Evolutionary conservation across 2,888 invertebrate genomes (phyloP).

Genomic region (Margaritifera margaritifera): DNA sequence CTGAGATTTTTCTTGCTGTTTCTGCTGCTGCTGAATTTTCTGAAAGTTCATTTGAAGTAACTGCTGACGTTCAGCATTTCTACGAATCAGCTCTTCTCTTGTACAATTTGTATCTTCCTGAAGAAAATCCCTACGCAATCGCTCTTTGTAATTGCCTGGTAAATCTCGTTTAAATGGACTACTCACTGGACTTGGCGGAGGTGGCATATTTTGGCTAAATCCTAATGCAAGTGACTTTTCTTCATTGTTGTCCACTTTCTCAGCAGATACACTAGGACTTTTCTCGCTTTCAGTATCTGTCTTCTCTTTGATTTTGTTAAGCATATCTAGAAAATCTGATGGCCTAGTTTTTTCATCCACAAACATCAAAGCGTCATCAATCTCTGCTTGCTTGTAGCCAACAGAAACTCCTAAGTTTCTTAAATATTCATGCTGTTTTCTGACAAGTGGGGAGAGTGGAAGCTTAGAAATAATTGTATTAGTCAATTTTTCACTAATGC

Average conservation of each 20-base stretch:
- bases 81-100: constrained; percentile 42
- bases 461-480: constrained; percentile 14
- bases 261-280: constrained; percentile 6
- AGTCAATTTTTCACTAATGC: constrained; percentile 27
- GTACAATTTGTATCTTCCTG: constrained; percentile 44
- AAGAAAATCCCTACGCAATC: constrained; percentile 39
- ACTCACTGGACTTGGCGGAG: not conserved
- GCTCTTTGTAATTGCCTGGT: constrained; percentile 45
- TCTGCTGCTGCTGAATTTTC: constrained; percentile 13
- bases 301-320: constrained; percentile 25
- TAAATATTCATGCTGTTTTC: constrained; percentile 40
- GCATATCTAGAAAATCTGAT: constrained; percentile 47
- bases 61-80: constrained; percentile 50
- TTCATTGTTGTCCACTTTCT: constrained; percentile 5
- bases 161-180: constrained; percentile 18
- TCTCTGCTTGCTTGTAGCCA: constrained; percentile 40
- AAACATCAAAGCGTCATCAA: constrained; percentile 45
- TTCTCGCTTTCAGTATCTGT: not conserved
- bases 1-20: constrained; percentile 12
- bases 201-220: not conserved
- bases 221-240: not conserved
- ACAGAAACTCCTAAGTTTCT: constrained; percentile 40
- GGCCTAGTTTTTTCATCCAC: constrained; percentile 49
- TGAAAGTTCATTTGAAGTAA: constrained; percentile 40
- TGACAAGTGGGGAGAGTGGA: constrained; percentile 5